Evolutionary conservation across 2,888 invertebrate genomes (phyloP), one percentile per base, ranked within the genome.

Genomic region (Drosophila emarginata): DNA sequence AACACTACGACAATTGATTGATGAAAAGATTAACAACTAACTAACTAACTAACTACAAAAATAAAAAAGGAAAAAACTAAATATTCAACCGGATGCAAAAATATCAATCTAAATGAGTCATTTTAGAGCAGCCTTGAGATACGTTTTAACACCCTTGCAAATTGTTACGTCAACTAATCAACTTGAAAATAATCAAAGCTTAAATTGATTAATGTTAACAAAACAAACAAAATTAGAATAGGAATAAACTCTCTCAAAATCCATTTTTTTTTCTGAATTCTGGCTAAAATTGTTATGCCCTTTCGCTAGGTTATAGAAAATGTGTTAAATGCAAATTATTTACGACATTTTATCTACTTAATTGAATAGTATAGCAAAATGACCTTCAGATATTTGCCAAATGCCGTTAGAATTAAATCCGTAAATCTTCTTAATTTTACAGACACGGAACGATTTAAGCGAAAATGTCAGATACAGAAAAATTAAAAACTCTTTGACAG

Each of bases 251-350:
- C 28, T 28, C 5, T 28, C 1, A 28, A 28, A 28, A 6, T 28
- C 6, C n/a, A n/a, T n/a, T n/a, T n/a, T n/a, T n/a, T n/a, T n/a
- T n/a, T n/a, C n/a, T n/a, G 28, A 6, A 1, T 28, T 28, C 1
- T 28, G 28, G 7, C 28, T 5, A 28, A 28, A 4, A 28, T 28
- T 28, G 28, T 28, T 28, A 28, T 28, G 32, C 9, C 32, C 32
- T 32, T 32, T 9, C 1, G 32, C 32, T 3, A 45, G 18, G 4
- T 7, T 45, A 21, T 45, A 21, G 18, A 18, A 80, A 80, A 83
- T 77, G 82, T 81, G 87, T 67, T 85, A 81, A 83, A 76, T 80
- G 76, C 74, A 68, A 77, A 52, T 72, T 80, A 78, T 80, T 78
- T 76, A 64, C 67, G 70, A 61, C 64, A 59, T 72, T 74, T 4